Base-by-base conservation (phyloP, 2,113 vertebrate species). In the Callaeas wilsoni region DNA sequence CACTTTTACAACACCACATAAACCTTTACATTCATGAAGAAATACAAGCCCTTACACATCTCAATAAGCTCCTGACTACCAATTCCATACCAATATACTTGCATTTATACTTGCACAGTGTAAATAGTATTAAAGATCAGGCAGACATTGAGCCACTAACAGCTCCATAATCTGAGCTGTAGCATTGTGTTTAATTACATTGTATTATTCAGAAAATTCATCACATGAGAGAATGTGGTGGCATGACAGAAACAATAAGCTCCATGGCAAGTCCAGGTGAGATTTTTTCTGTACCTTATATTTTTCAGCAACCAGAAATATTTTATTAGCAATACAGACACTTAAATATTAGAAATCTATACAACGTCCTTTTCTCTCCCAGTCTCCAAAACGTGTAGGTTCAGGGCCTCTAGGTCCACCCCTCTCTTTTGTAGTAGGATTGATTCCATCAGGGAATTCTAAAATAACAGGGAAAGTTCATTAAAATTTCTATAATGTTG, bases 361-460 rank as follows among this genome's bases (percentile, higher is more conserved):
- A 96, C 99, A 99, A 82, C 99, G 99, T 83, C 99, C 99, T 97
- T 99, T 99, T 93, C 99, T 98, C 94, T 99, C 99, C 99, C 99
- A 99, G 70, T 99, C 99, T 94, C 99, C 99, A 0, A 99, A 99
- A 79, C 99, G 99, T 7, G 99, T 99, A 80, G 99, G 99, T 97
- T 99, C 99, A 22, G 99, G 99, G 78, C 99, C 99, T 89, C 97
- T 98, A 39, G 99, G 99, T 78, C 99, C 99, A 64, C 99, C 99
- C 68, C 98, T 99, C 96, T 99, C 99, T 95, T 99, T 99, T 84
- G 99, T 99, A 56, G 91, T 93, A 70, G 99, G 99, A 97, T 99
- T 99, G 89, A 99, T 95, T 90, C 98, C 98, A 95, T 98, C 98
- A 52, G 99, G 99, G 94, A 99, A 99, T 97, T 98, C 99, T 99